phyloP scores from a whole-genome alignment of 2,113 vertebrate genomes.

The Myotis yumanensis region DNA sequence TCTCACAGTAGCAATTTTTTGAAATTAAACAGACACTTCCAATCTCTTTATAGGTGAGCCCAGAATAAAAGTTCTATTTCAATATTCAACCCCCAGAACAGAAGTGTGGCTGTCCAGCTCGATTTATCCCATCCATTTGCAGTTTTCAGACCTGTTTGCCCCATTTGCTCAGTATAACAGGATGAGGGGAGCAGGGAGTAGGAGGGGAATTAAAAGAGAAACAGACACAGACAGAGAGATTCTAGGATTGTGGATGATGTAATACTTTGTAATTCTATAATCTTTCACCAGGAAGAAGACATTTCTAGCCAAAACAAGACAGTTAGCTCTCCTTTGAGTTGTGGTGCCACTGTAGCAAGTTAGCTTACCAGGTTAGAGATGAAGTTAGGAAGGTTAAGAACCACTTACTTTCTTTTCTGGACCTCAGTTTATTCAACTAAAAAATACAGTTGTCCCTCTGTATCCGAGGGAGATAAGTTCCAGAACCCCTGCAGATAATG shows the following conservation, averaged over 20 bases:
- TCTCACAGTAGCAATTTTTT: background rate
- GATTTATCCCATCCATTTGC: background rate
- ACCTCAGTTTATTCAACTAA: background rate
- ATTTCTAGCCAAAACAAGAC: background rate
- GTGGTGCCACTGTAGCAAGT: background rate
- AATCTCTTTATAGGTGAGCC: background rate
- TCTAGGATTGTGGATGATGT: accelerated
- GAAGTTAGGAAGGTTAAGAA: background rate
- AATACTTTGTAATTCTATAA: background rate
- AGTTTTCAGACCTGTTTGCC: background rate
- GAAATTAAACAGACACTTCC: background rate
- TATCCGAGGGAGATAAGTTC: background rate
- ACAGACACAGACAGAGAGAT: background rate
- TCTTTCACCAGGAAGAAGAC: background rate
- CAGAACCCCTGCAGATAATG: no score
- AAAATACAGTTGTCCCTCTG: background rate
- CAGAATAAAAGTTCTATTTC: constrained; percentile 6
- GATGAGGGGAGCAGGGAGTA: background rate
- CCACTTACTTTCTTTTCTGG: background rate
- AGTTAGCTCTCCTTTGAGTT: background rate
- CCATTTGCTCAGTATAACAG: background rate
- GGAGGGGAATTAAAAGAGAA: background rate
- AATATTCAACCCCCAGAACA: background rate
- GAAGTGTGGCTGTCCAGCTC: background rate
- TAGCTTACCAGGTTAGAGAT: background rate